These are phyloP conservation scores for Charanyca ferruginea DNA, from an alignment of 2,888 invertebrate genomes.

Conservation along the genomic window DNA sequence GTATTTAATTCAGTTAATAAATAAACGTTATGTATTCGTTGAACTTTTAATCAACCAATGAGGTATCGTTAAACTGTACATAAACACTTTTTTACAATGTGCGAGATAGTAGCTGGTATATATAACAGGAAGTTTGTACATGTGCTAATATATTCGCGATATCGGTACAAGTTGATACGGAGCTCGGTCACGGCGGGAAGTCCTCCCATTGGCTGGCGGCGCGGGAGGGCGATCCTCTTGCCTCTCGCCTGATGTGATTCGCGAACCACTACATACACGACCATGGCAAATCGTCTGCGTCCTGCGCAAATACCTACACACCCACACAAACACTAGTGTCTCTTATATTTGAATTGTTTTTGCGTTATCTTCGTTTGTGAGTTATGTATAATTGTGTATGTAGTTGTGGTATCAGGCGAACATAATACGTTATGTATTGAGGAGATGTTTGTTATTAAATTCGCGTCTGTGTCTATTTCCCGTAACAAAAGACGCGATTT, in stretches of 20 bases:
- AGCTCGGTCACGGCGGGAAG: slow-evolving; percentile 76
- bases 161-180: slow-evolving; percentile 75
- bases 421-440: slow-evolving; percentile 61
- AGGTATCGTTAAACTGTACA: slow-evolving; percentile 35
- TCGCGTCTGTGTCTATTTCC: slow-evolving; percentile 33
- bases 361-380: slow-evolving; percentile 61
- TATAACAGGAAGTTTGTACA: slow-evolving; percentile 59
- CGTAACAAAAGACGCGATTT: slow-evolving; percentile 50
- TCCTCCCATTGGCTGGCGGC: slow-evolving; percentile 82
- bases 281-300: slow-evolving; percentile 79
- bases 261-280: slow-evolving; percentile 81
- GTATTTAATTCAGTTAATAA: slow-evolving; percentile 53
- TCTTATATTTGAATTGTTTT: slow-evolving; percentile 51
- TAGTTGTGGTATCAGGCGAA: slow-evolving; percentile 69
- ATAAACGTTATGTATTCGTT: slow-evolving; percentile 62
- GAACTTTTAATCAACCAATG: slow-evolving; percentile 67
- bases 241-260: slow-evolving; percentile 89
- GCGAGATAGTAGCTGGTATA: slow-evolving; percentile 64
- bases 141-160: slow-evolving; percentile 88
- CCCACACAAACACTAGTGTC: slow-evolving; percentile 57
- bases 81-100: slow-evolving; percentile 39
- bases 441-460: slow-evolving; percentile 59
- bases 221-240: slow-evolving; percentile 90
- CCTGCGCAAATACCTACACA: slow-evolving; percentile 74
- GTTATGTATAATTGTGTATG: slow-evolving; percentile 50